Evolutionary conservation across 2,888 invertebrate species (phyloP), one percentile per base, ranked within the genome.

Genomic region (Heteropelma amictum): DNA sequence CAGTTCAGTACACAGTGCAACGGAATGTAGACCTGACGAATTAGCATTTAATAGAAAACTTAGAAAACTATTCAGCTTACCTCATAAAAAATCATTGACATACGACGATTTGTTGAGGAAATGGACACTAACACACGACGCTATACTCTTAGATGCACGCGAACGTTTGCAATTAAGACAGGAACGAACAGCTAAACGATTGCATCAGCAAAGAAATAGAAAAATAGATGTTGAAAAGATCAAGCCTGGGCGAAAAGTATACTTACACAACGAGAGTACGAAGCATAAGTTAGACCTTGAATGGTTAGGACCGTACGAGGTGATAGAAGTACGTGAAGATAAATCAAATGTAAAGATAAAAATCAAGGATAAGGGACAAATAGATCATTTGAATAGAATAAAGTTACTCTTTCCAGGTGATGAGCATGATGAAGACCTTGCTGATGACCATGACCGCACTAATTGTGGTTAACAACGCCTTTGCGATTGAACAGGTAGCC

Each of bases 1-100:
- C 28, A 65, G 60, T 17, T 60, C 56, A 35, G 49, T 23, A 14
- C 72, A 72, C 54, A 53, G 28, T 21, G 45, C 28, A 14, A 72
- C 65, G 21, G 72, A 60, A 45, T 72, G 54, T 72, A 42, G 58
- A 60, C 72, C 65, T 26, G 51, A 60, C 38, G 54, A 72, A 45
- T 58, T 72, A 17, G 53, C 65, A 21, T 63, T 71, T 12, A 65
- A 65, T 65, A 72, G 72, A 42, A 72, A 65, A 30, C 60, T 67
- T 14, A 72, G 54, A 28, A 67, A 40, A 72, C 60, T 65, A 28
- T 65, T 60, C 1, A 58, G 58, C 23, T 12, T 67, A 30, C 45
- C 72, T 19, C 45, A 45, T 23, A 67, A 65, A 26, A 60, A 49
- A 38, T 72, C 56, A 47, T 42, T 60, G 3, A 72, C 58, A 8